Conservation (phyloP, 2,888 invertebrate genomes). For the Carpatolechia fugitivella region DNA sequence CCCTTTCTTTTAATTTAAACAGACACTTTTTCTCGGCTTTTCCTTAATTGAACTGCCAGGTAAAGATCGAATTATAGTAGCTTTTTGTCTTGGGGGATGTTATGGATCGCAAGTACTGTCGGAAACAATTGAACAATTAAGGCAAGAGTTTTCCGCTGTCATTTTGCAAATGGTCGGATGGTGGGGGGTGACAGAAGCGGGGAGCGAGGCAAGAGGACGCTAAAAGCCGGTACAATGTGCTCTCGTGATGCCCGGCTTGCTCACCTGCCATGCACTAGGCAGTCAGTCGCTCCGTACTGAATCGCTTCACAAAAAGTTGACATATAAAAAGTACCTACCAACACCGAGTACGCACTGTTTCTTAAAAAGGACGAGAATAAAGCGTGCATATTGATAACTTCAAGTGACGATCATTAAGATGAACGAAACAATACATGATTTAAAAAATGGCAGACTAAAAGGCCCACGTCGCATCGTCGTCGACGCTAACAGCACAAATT, state of each 20-base stretch:
- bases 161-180: conserved; percentile 36
- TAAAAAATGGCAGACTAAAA: too few species aligned
- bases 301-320: conserved; percentile 20
- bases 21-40: background rate
- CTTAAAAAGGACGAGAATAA: conserved; percentile 2
- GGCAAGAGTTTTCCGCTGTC: conserved; percentile 28
- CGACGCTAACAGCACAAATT: too few species aligned
- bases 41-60: background rate
- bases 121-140: conserved; percentile 30
- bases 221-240: conserved; percentile 41
- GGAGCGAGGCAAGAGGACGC: conserved; percentile 26
- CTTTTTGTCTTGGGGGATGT: background rate
- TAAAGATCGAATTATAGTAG: background rate
- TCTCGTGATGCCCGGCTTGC: conserved; percentile 28
- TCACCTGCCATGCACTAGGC: conserved; percentile 28
- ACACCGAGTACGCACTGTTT: conserved; percentile 3
- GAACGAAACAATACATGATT: too few species aligned
- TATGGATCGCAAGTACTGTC: conserved; percentile 4
- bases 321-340: background rate
- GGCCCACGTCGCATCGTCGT: too few species aligned
- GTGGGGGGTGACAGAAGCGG: conserved; percentile 10
- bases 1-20: background rate
- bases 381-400: background rate
- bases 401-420: background rate
- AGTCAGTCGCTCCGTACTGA: conserved; percentile 21